These are phyloP conservation scores for Gnathonemus echidnorhynchus DNA, from an alignment of 2,113 vertebrate species.

Conservation along the genomic window DNA sequence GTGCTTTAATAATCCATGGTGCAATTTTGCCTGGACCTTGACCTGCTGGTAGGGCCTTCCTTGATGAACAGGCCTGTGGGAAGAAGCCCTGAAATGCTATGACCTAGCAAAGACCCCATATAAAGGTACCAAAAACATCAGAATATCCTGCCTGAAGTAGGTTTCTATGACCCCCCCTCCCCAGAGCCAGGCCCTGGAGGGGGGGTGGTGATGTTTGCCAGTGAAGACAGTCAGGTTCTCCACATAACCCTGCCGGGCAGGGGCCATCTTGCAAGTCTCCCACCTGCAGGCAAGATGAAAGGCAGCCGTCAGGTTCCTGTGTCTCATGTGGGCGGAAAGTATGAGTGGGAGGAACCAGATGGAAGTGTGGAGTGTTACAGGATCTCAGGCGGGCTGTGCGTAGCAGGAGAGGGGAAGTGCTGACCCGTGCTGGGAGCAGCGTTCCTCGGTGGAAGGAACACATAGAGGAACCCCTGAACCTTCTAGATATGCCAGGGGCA, in stretches of 20 bases:
- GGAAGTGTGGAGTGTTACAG: background rate
- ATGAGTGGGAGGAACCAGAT: background rate
- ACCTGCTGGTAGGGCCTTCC: background rate
- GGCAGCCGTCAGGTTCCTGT: background rate
- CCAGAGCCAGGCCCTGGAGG: background rate
- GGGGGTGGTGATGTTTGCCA: background rate
- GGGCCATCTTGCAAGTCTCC: background rate
- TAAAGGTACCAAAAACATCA: background rate
- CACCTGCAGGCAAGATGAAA: background rate
- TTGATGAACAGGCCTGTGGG: background rate
- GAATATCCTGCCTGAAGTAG: background rate
- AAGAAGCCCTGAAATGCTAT: background rate
- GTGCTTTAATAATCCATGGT: background rate
- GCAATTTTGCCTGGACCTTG: background rate
- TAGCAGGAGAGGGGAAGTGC: background rate
- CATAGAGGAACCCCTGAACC: background rate
- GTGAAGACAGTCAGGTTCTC: background rate
- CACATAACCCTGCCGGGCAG: background rate
- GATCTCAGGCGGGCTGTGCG: background rate
- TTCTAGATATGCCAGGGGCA: background rate
- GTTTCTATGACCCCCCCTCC: background rate
- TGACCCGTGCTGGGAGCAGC: background rate
- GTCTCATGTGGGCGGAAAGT: background rate
- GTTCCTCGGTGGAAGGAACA: background rate
- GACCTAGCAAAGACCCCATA: background rate